Base-by-base conservation (phyloP, 2,113 vertebrate species). In the human region DNA sequence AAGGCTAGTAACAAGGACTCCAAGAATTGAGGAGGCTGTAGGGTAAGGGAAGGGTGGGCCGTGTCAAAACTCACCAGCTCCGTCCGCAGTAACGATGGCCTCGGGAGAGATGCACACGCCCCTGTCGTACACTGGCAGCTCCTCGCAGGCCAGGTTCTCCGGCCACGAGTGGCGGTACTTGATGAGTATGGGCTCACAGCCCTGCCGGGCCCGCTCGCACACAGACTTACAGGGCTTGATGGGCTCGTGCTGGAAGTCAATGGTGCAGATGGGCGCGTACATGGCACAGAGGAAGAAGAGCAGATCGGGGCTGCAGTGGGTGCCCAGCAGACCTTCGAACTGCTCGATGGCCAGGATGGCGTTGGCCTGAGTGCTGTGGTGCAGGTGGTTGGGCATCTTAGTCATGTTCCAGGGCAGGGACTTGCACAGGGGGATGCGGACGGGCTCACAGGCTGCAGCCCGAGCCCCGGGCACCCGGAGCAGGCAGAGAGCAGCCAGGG, bases 281-380 rank as follows among this genome's bases (percentile, higher is more conserved):
- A 99, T 99, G 90, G 99, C 99, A 95, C 99, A 99, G 30, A 99
- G 99, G 98, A 99, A 99, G 98, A 99, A 99, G 30, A 99, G 99
- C 68, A 99, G 98, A 87, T 99, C 99, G 1, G 99, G 98, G 97
- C 99, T 99, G 98, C 99, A 99, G 93, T 99, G 98, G 27, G 99
- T 99, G 90, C 99, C 99, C 98, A 99, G 98, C 86, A 99, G 98
- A 64, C 99, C 99, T 78, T 99, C 99, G 96, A 99, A 99, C 99
- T 99, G 99, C 98, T 99, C 99, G 96, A 99, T 99, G 96, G 99
- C 99, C 98, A 99, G 99, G 96, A 99, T 99, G 87, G 99, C 99
- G 99, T 99, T 99, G 96, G 99, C 99, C 99, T 99, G 99, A 80
- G 99, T 99, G 99, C 99, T 99, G 99, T 99, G 99, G 98, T 99